Evolutionary conservation across 1,140 invertebrate genomes (phyloP).

Genomic region (Leptonema lineaticorne): DNA sequence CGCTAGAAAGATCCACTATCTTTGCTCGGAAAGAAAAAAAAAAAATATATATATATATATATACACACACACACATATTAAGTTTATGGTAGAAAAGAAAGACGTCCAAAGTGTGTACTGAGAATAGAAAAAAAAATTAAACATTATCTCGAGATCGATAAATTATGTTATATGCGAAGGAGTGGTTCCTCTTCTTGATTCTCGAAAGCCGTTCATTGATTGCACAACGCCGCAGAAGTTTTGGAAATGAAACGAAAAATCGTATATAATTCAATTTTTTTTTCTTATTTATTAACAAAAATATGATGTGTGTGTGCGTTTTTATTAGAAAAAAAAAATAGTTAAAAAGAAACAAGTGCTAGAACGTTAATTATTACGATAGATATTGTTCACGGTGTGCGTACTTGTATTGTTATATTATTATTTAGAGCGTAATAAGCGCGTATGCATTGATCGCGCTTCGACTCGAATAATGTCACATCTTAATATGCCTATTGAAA

Average conservation of each 20-base stretch:
- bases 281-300: neutral
- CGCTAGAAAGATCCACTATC: conserved; percentile 6
- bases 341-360: neutral
- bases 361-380: conserved; percentile 3
- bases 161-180: neutral
- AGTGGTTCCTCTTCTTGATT: neutral
- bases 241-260: neutral
- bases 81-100: no score
- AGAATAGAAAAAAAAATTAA: neutral
- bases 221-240: neutral
- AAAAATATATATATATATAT: no score
- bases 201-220: neutral
- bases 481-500: no score
- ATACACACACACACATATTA: no score
- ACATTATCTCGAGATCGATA: conserved; percentile 10
- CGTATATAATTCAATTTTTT: neutral
- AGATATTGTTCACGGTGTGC: no score
- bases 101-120: neutral
- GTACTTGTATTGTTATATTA: no score
- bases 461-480: no score
- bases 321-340: neutral
- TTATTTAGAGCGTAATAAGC: conserved; percentile 7
- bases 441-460: no score
- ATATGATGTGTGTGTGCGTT: neutral
- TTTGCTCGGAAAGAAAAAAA: neutral